These are phyloP conservation scores for Eciton burchellii DNA, from an alignment of 1,140 invertebrate species.

Conservation along the genomic window DNA sequence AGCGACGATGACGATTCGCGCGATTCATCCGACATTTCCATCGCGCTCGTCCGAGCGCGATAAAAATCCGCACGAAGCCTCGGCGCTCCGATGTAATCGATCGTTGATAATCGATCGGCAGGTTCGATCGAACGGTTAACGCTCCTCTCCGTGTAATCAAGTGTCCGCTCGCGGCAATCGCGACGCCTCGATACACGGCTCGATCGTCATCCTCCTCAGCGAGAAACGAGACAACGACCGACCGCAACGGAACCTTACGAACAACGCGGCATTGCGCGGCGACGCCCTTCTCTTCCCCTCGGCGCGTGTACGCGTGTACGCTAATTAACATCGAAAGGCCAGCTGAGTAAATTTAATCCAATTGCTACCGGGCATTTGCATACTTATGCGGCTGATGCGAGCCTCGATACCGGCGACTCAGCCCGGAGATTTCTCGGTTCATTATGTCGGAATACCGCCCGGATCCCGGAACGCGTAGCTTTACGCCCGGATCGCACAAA, in stretches of 20 bases:
- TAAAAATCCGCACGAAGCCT: too few species aligned
- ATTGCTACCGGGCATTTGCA: conserved; percentile 59
- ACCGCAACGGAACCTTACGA: conserved; percentile 41
- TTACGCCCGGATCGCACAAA: conserved; percentile 15
- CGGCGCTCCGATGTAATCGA: neutral
- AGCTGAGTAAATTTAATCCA: conserved; percentile 56
- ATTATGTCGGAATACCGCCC: conserved; percentile 34
- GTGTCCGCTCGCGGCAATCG: neutral
- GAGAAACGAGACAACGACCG: conserved; percentile 29
- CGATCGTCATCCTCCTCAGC: neutral
- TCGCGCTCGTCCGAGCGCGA: too few species aligned
- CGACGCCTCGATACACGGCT: conserved; percentile 2
- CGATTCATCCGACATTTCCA: too few species aligned
- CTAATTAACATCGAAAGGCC: conserved; percentile 62
- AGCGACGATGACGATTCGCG: too few species aligned
- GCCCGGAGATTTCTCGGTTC: conserved; percentile 30
- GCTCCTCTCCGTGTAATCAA: conserved; percentile 11
- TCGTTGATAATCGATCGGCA: conserved; percentile 5
- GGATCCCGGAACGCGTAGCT: neutral
- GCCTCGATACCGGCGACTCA: conserved; percentile 42
- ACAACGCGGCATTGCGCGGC: conserved; percentile 32
- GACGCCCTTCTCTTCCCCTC: neutral
- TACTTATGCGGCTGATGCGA: conserved; percentile 45
- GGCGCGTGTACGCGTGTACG: neutral
- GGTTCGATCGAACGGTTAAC: conserved; percentile 13